Percentiles rank a stretch among this genome's conserved stretches.
Conservation (phyloP, 2,113 vertebrate genomes). For the Chaetura pelagica region DNA sequence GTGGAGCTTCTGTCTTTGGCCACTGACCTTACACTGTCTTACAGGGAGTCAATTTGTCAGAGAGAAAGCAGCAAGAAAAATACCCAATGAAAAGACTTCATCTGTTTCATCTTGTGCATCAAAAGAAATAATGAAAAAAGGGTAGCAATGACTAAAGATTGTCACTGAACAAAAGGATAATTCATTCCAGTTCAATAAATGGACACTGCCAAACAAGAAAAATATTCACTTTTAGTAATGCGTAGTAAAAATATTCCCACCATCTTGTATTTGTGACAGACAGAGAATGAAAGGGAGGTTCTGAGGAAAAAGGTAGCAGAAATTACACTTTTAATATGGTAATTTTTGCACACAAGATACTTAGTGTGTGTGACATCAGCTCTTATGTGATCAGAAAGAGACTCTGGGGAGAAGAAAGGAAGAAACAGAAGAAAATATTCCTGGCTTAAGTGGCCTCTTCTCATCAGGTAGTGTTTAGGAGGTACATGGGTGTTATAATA, state of each 20-base stretch:
- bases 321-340: background rate
- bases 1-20: background rate
- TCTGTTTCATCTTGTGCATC: background rate
- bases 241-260: background rate
- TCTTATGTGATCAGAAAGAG: background rate
- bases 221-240: background rate
- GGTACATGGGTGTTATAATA: rapidly evolving
- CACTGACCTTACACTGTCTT: background rate
- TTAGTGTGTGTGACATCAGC: background rate
- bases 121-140: background rate
- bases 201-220: background rate
- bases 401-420: background rate
- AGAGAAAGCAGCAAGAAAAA: background rate
- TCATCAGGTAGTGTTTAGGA: background rate
- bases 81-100: background rate
- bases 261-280: background rate
- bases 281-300: background rate
- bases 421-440: background rate
- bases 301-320: background rate
- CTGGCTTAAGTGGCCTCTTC: background rate
- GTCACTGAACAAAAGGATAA: background rate
- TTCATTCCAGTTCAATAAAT: background rate
- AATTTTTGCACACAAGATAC: rapidly evolving
- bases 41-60: background rate
- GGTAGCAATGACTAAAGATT: background rate